A percentile compares a stretch with the other conserved stretches of the same genome.
Conservation (phyloP, 2,888 invertebrate species). For the Gymnocheta viridis region DNA sequence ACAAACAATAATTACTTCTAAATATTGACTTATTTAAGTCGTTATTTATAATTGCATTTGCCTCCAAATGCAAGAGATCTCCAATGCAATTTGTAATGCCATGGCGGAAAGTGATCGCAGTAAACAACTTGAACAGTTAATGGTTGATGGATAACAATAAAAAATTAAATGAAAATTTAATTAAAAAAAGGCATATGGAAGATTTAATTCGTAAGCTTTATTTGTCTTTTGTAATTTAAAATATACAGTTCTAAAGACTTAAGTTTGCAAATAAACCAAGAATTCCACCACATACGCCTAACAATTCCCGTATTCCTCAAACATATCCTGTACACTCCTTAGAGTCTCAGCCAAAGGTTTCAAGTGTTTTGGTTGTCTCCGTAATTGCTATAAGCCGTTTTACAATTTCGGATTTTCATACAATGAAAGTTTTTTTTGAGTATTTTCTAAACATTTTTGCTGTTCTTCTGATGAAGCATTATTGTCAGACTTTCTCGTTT, state of each 20-base stretch:
- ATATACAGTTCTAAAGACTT: background rate
- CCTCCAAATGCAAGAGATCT: slow-evolving; percentile 72
- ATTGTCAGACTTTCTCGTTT: background rate
- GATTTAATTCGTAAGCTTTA: slow-evolving; percentile 32
- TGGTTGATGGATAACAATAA: slow-evolving; percentile 72
- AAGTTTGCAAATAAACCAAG: background rate
- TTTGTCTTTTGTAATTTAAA: background rate
- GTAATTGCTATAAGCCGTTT: background rate
- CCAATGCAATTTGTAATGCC: slow-evolving; percentile 69
- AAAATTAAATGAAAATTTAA: slow-evolving; percentile 70
- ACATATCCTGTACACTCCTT: background rate
- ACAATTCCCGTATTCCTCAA: background rate
- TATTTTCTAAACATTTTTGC: slow-evolving; percentile 12
- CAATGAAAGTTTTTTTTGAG: background rate
- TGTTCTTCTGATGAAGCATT: background rate
- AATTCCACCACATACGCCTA: background rate
- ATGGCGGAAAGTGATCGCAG: slow-evolving; percentile 67
- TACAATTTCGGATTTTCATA: slow-evolving; percentile 4
- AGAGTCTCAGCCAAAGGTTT: background rate
- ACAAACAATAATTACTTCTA: too few species aligned
- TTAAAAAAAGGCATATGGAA: slow-evolving; percentile 69
- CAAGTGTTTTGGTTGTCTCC: background rate
- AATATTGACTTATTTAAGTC: too few species aligned
- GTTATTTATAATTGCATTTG: too few species aligned
- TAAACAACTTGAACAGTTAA: slow-evolving; percentile 66